Conservation (phyloP, 2,888 invertebrate genomes). For the Standfussiana lucernea region DNA sequence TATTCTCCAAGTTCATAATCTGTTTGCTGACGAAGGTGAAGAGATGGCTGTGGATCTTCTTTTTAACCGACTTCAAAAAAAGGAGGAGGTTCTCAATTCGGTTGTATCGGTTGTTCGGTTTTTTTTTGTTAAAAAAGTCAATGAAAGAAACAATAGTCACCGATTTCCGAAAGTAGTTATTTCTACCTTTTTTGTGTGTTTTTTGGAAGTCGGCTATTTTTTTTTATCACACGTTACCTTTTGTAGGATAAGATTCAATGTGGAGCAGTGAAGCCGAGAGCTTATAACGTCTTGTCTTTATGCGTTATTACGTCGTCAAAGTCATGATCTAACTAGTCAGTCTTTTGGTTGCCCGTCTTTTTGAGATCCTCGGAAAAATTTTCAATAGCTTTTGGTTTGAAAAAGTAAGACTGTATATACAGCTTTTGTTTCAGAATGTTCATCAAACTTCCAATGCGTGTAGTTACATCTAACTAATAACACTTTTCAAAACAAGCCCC, state of each 20-base stretch:
- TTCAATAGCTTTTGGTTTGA: background rate
- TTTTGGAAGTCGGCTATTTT: no score
- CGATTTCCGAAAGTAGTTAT: no score
- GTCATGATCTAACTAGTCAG: background rate
- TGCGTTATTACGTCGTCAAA: background rate
- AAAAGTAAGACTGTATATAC: background rate
- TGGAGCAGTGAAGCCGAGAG: no score
- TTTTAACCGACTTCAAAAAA: no score
- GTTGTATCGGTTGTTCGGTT: no score
- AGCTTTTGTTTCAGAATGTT: background rate
- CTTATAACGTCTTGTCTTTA: background rate
- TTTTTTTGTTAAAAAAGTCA: no score
- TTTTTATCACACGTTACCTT: no score
- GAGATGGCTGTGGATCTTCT: background rate
- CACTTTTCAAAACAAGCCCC: no score
- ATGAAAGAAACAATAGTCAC: no score
- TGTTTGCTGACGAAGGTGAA: conserved; percentile 15
- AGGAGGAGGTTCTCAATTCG: no score
- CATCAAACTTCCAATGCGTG: background rate
- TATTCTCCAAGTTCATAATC: conserved; percentile 17
- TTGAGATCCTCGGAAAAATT: background rate
- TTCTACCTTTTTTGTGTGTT: no score
- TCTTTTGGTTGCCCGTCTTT: background rate
- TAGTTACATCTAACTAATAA: background rate
- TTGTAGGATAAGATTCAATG: conserved; percentile 6